Percentiles rank a stretch among this genome's conserved stretches.
These are phyloP conservation scores for Hippolais icterina DNA, from an alignment of 2,113 vertebrate genomes.

Conservation along the genomic window DNA sequence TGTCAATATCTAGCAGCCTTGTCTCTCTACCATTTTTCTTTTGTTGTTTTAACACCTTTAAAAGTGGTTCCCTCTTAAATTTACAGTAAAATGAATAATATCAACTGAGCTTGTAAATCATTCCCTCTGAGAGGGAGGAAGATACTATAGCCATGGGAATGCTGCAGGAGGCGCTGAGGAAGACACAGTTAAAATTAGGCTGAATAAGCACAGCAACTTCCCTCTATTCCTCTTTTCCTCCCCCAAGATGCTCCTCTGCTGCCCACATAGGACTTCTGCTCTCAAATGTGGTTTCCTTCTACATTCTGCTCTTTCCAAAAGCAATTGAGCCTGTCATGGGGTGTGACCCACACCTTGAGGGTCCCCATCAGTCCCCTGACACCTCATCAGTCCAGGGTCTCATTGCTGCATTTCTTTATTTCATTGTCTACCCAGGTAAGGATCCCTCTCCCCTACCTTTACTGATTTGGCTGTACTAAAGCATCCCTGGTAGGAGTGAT, in stretches of 20 bases:
- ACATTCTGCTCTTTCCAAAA: not conserved
- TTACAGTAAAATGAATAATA: not conserved
- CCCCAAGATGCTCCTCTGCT: accelerated
- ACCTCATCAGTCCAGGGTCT: not conserved
- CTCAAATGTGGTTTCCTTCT: accelerated
- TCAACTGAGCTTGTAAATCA: not conserved
- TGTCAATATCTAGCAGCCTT: not conserved
- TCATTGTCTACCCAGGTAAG: not conserved
- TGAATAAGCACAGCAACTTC: not conserved
- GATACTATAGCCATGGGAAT: accelerated
- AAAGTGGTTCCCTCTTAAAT: not conserved
- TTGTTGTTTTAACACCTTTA: slow-evolving; percentile 29
- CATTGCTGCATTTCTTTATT: not conserved
- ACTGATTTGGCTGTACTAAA: not conserved
- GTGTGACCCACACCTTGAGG: not conserved
- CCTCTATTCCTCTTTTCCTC: not conserved
- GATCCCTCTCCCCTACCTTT: accelerated
- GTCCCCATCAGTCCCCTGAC: accelerated
- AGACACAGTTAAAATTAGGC: not conserved
- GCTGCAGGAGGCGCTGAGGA: not conserved
- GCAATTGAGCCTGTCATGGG: not conserved
- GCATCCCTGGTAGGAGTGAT: not conserved
- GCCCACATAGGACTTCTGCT: not conserved
- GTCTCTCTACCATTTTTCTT: slow-evolving; percentile 36
- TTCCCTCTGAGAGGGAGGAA: not conserved